phyloP scores from a whole-genome alignment of 2,797 vertebrate species.

The Brachyalestes nurse region DNA sequence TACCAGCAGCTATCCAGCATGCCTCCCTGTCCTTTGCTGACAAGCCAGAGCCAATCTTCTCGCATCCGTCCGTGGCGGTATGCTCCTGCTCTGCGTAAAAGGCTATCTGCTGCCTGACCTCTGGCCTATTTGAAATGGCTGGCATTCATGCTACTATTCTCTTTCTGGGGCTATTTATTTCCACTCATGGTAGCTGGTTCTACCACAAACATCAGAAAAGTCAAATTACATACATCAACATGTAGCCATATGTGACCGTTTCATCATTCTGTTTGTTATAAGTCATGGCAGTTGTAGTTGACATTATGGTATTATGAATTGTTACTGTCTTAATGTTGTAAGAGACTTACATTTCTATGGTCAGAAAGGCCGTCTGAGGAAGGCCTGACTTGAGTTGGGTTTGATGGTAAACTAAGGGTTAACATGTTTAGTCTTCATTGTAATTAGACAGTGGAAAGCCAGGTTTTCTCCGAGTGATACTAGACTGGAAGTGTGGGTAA shows the following conservation, averaged over 20 bases:
- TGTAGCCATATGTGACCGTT: conserved; percentile 68
- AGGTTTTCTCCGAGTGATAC: conserved; percentile 37
- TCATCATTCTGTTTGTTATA: conserved; percentile 63
- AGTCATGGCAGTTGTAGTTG: conserved; percentile 2
- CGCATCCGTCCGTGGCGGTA: conserved; percentile 76
- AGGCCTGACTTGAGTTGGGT: conserved; percentile 61
- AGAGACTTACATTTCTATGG: conserved; percentile 66
- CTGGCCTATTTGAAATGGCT: conserved; percentile 73
- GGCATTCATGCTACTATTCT: conserved; percentile 72
- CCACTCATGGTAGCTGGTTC: conserved; percentile 69
- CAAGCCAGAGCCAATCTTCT: conserved; percentile 75
- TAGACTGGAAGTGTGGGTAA: conserved; percentile 71
- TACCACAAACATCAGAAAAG: conserved; percentile 52
- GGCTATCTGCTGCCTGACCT: conserved; percentile 77
- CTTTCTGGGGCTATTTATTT: conserved; percentile 69
- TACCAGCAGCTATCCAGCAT: conserved; percentile 61
- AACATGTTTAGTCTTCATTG: conserved; percentile 62
- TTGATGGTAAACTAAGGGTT: conserved; percentile 64
- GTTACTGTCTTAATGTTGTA: conserved; percentile 57
- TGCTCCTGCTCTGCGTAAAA: conserved; percentile 77
- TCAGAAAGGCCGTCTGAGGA: conserved; percentile 42
- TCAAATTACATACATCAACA: conserved; percentile 29
- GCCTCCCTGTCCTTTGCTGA: conserved; percentile 63
- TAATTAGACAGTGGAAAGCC: conserved; percentile 38
- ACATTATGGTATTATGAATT: conserved; percentile 59